phyloP scores from a whole-genome alignment of 2,888 invertebrate genomes.

The Polyommatus iphigenia region DNA sequence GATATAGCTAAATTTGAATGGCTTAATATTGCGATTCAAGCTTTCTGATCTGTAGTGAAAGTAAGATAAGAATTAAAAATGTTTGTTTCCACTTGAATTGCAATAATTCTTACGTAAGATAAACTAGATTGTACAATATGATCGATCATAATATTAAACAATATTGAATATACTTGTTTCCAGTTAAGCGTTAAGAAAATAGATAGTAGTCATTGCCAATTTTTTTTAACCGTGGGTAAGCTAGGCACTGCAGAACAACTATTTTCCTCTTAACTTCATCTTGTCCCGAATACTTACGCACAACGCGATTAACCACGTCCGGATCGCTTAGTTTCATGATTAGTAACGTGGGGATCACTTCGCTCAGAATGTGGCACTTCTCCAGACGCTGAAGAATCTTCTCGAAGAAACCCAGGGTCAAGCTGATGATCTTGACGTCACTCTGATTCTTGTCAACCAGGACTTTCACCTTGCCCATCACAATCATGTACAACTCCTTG shows the following conservation, averaged over 20 bases:
- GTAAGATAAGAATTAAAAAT: background rate
- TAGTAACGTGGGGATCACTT: constrained; percentile 93
- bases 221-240: no score
- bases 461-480: constrained; percentile 90
- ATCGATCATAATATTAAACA: no score
- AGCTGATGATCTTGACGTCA: constrained; percentile 89
- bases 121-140: no score
- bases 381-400: constrained; percentile 91
- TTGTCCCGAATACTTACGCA: constrained; percentile 87
- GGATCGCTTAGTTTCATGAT: constrained; percentile 93
- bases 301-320: constrained; percentile 92
- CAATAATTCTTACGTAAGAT: background rate
- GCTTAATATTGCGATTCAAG: background rate
- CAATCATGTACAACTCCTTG: constrained; percentile 87
- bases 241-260: no score
- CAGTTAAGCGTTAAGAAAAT: no score
- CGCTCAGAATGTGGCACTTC: constrained; percentile 92
- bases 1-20: background rate
- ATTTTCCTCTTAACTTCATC: no score
- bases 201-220: no score
- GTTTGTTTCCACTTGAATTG: background rate
- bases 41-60: background rate
- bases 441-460: constrained; percentile 89
- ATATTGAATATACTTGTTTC: no score
- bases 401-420: constrained; percentile 89